Evolutionary conservation across 1,140 invertebrate genomes (phyloP).

Genomic region (Drusus annulatus): DNA sequence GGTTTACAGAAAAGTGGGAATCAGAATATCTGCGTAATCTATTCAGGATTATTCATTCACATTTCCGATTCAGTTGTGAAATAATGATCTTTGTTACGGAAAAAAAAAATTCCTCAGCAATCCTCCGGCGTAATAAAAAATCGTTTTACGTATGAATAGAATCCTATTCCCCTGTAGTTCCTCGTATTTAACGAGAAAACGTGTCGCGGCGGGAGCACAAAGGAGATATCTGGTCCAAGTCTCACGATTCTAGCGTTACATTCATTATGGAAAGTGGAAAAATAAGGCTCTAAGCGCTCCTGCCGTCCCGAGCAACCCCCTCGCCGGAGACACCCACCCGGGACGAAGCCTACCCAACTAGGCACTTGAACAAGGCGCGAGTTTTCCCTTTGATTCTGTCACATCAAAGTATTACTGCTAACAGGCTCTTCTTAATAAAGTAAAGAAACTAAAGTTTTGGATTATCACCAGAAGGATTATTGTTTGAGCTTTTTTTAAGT

Average conservation of each 20-base stretch:
- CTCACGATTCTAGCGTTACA: slow-evolving; percentile 17
- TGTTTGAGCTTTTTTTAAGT: too few relatives aligned
- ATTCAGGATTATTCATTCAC: too few relatives aligned
- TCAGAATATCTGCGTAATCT: too few relatives aligned
- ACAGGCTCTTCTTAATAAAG: not conserved
- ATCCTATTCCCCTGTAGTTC: not conserved
- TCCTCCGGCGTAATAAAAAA: not conserved
- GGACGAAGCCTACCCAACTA: not conserved
- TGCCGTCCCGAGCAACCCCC: not conserved
- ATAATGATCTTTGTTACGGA: too few relatives aligned
- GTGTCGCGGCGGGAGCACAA: slow-evolving; percentile 11
- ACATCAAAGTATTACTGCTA: not conserved
- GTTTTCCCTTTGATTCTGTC: not conserved
- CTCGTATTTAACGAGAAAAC: slow-evolving; percentile 25
- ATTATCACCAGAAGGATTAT: too few relatives aligned
- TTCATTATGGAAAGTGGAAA: slow-evolving; percentile 38
- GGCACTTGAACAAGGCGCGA: not conserved
- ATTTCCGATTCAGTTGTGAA: too few relatives aligned
- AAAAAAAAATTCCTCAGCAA: too few relatives aligned
- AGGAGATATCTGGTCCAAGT: slow-evolving; percentile 15
- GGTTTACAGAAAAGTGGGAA: too few relatives aligned
- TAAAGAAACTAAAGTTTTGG: too few relatives aligned
- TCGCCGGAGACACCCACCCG: not conserved
- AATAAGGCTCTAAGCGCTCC: slow-evolving; percentile 28
- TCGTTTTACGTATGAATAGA: slow-evolving; percentile 5